Percentiles rank a stretch among this genome's conserved stretches.
These are phyloP conservation scores for Prionailurus viverrinus DNA, from an alignment of 2,113 vertebrate species.

Conservation along the genomic window DNA sequence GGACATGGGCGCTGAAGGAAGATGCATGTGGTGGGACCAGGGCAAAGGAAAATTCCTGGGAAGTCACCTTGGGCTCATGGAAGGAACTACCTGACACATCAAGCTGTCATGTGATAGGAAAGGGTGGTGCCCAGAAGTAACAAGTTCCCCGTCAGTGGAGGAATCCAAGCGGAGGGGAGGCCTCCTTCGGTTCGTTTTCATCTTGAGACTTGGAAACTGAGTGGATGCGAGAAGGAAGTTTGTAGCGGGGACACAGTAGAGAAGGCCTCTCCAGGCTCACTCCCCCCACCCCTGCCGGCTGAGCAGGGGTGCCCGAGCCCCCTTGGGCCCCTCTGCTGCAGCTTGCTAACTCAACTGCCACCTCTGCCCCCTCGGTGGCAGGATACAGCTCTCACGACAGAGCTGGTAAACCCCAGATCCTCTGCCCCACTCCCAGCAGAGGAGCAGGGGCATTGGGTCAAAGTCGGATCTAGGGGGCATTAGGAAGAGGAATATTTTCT, in stretches of 20 bases:
- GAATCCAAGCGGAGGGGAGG: not conserved
- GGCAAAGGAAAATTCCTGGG: not conserved
- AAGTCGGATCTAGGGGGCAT: not conserved
- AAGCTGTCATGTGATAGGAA: no score
- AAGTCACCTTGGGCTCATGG: not conserved
- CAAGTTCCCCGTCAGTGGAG: rapidly evolving
- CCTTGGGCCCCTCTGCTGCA: not conserved
- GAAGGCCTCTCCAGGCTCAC: rapidly evolving
- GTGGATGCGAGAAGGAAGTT: rapidly evolving
- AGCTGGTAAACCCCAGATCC: not conserved
- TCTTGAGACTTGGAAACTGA: not conserved
- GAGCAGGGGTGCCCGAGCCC: no score
- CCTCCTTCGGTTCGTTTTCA: not conserved
- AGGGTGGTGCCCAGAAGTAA: not conserved
- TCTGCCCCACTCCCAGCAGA: not conserved
- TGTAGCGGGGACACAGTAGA: not conserved
- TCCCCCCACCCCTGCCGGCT: not conserved
- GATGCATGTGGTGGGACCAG: rapidly evolving
- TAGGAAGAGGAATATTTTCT: not conserved
- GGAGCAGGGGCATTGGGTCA: not conserved
- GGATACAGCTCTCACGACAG: rapidly evolving
- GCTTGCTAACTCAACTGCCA: rapidly evolving
- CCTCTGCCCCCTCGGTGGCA: no score
- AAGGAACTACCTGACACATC: not conserved
- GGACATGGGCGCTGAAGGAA: not conserved